A percentile compares a stretch with the other conserved stretches of the same genome.
These are phyloP conservation scores for Troides aeacus DNA, from an alignment of 2,888 invertebrate species.

Conservation along the genomic window DNA sequence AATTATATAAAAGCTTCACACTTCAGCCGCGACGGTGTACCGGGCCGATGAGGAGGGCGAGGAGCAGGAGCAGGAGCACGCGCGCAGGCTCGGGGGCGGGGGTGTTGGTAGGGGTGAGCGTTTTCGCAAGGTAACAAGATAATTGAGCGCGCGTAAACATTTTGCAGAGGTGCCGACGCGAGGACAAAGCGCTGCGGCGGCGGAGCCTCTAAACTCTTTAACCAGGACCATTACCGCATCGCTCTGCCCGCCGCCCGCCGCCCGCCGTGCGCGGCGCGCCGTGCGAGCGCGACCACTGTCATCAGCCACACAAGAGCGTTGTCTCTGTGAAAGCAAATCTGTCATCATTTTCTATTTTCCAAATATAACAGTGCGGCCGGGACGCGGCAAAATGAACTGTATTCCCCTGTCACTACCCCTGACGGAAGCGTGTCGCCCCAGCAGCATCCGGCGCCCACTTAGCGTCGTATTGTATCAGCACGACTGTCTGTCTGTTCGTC, in stretches of 20 bases:
- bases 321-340: constrained; percentile 3
- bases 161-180: constrained; percentile 11
- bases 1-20: constrained; percentile 17
- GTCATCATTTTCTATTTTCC: constrained; percentile 23
- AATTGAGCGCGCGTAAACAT: constrained; percentile 11
- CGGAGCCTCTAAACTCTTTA: background rate
- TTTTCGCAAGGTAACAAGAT: constrained; percentile 2
- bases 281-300: too few species aligned
- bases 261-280: too few species aligned
- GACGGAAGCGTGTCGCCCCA: background rate
- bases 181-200: constrained; percentile 16
- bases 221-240: constrained; percentile 7
- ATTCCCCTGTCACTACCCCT: background rate
- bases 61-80: too few species aligned
- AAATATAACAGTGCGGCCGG: constrained; percentile 1
- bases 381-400: constrained; percentile 23
- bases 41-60: too few species aligned
- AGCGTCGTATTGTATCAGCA: constrained; percentile 41
- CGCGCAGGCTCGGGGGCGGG: too few species aligned
- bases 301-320: background rate
- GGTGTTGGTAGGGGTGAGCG: background rate
- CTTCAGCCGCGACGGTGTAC: too few species aligned
- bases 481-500: constrained; percentile 57
- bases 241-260: too few species aligned
- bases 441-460: constrained; percentile 32